A percentile compares a stretch with the other conserved stretches of the same genome.
These are phyloP conservation scores for Atrina japonica DNA, from an alignment of 2,888 invertebrate genomes.

Conservation along the genomic window DNA sequence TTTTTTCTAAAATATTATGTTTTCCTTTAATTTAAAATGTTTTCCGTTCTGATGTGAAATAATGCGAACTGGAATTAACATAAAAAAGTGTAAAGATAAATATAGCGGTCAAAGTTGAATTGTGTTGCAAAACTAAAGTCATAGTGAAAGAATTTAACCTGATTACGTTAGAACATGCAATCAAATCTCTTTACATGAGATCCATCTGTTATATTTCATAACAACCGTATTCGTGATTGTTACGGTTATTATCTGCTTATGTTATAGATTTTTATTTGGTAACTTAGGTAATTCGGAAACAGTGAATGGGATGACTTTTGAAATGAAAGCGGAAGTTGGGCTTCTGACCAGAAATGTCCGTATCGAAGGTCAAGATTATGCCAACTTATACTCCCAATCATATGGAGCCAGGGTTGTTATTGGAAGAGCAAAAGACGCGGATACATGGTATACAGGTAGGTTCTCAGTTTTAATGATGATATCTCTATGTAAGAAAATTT, in stretches of 20 bases:
- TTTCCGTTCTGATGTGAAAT: too few species aligned
- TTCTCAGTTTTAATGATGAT: not conserved
- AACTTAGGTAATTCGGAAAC: conserved; percentile 12
- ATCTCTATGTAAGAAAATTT: not conserved
- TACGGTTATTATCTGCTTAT: too few species aligned
- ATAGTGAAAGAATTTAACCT: too few species aligned
- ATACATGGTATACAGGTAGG: not conserved
- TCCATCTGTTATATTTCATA: too few species aligned
- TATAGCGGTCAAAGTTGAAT: too few species aligned
- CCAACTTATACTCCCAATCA: conserved; percentile 58
- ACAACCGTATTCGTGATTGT: too few species aligned
- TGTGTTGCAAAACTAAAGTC: too few species aligned
- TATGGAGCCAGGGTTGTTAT: conserved; percentile 74
- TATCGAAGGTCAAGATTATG: conserved; percentile 68
- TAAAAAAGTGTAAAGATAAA: too few species aligned
- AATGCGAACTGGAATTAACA: too few species aligned
- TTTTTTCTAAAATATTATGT: not conserved
- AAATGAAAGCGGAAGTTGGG: conserved; percentile 70
- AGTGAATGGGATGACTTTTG: conserved; percentile 38
- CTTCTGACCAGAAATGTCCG: conserved; percentile 73
- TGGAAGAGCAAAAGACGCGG: conserved; percentile 37
- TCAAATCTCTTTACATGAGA: too few species aligned
- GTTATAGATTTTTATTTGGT: not conserved
- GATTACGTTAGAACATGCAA: too few species aligned
- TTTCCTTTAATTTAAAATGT: not conserved